Percentiles rank a stretch among this genome's conserved stretches.
These are phyloP conservation scores for Drosophila recens DNA, from an alignment of 2,888 invertebrate species.

Conservation along the genomic window DNA sequence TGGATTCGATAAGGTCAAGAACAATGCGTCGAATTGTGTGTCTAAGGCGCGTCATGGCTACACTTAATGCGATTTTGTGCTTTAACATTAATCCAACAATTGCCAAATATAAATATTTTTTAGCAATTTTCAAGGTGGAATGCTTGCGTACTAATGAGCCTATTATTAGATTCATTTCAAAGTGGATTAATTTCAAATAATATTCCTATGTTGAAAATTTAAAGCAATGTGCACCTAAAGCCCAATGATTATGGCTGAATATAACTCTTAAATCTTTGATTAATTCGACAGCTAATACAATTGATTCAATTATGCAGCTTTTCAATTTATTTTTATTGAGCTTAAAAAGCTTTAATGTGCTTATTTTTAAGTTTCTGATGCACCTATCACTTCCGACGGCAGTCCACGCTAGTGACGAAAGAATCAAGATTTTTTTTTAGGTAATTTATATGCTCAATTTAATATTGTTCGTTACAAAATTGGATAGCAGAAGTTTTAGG, in stretches of 20 bases:
- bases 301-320: background rate
- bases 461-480: too few relatives aligned
- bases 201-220: background rate
- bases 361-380: background rate
- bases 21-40: slow-evolving; percentile 57
- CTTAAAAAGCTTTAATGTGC: background rate
- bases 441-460: too few relatives aligned
- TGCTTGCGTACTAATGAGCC: slow-evolving; percentile 18
- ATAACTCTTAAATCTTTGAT: background rate
- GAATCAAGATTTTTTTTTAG: too few relatives aligned
- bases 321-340: background rate
- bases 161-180: slow-evolving; percentile 18
- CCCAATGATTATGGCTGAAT: slow-evolving; percentile 2
- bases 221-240: background rate
- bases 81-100: slow-evolving; percentile 33
- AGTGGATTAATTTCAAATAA: slow-evolving; percentile 1
- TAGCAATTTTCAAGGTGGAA: slow-evolving; percentile 43
- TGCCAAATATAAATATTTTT: slow-evolving; percentile 25
- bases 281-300: background rate
- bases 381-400: too few relatives aligned
- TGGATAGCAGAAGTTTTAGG: too few relatives aligned
- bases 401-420: too few relatives aligned
- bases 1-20: slow-evolving; percentile 78
- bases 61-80: slow-evolving; percentile 31
- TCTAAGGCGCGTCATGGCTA: slow-evolving; percentile 49